These are phyloP conservation scores for Oxyscelio sp. DNA, from an alignment of 2,888 invertebrate species.

Conservation along the genomic window DNA sequence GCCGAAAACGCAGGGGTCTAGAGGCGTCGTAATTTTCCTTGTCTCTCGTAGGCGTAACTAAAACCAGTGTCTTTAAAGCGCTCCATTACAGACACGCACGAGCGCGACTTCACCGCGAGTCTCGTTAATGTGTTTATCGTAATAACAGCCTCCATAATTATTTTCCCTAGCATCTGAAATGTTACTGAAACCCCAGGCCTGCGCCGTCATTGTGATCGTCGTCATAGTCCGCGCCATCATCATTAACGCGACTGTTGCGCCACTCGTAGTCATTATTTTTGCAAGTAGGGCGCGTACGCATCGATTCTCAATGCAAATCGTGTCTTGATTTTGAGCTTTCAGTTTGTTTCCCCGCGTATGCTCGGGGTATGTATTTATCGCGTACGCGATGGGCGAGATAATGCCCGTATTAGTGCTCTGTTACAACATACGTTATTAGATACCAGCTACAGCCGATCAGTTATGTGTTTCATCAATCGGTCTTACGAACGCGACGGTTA, in stretches of 20 bases:
- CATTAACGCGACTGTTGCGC: constrained; percentile 65
- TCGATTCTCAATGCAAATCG: constrained; percentile 28
- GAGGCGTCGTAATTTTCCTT: constrained; percentile 37
- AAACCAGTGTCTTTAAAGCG: constrained; percentile 47
- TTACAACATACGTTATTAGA: constrained; percentile 76
- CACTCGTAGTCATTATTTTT: constrained; percentile 68
- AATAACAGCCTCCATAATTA: constrained; percentile 78
- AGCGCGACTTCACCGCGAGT: constrained; percentile 22
- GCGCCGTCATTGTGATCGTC: constrained; percentile 57
- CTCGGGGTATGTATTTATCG: constrained; percentile 52
- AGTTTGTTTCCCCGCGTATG: constrained; percentile 34
- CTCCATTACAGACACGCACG: constrained; percentile 36
- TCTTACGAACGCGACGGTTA: constrained; percentile 33
- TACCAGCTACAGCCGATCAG: constrained; percentile 69
- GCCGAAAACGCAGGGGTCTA: constrained; percentile 19
- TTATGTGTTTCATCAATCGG: constrained; percentile 62
- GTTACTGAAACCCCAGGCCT: constrained; percentile 74
- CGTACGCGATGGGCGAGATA: constrained; percentile 78
- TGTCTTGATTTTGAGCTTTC: constrained; percentile 43
- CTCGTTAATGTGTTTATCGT: constrained; percentile 67
- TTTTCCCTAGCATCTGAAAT: constrained; percentile 78
- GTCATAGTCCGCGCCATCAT: constrained; percentile 58
- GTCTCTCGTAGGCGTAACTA: constrained; percentile 59
- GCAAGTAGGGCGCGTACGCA: background rate
- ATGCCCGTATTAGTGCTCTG: constrained; percentile 80